A percentile compares a stretch with the other conserved stretches of the same genome.
phyloP scores from a whole-genome alignment of 2,113 vertebrate species.

The Narcine bancroftii region DNA sequence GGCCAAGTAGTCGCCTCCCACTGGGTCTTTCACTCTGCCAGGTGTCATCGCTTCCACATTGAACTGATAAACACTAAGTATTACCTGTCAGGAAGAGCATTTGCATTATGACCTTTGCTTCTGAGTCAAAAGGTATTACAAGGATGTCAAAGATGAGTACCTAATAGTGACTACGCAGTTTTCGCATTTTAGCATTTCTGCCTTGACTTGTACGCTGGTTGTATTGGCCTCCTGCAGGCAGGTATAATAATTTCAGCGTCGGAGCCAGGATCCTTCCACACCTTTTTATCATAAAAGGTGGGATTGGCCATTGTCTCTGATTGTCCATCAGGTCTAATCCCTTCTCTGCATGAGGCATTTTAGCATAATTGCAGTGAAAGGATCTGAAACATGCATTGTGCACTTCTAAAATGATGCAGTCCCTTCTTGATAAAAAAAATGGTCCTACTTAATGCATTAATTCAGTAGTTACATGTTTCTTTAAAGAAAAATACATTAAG shows the following conservation, averaged over 20 bases:
- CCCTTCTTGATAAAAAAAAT: conserved; percentile 53
- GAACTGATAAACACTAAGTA: conserved; percentile 69
- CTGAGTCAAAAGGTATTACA: conserved; percentile 52
- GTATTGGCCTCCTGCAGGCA: conserved; percentile 56
- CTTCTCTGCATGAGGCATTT: conserved; percentile 64
- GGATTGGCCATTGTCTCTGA: conserved; percentile 58
- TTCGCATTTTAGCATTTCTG: conserved; percentile 47
- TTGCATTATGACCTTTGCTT: conserved; percentile 51
- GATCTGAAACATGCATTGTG: conserved; percentile 58
- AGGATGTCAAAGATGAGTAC: conserved; percentile 52
- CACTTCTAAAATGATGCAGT: conserved; percentile 46
- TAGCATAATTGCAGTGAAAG: conserved; percentile 69
- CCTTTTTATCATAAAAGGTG: conserved; percentile 60
- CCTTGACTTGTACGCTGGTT: conserved; percentile 49
- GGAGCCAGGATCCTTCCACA: conserved; percentile 56
- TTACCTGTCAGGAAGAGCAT: conserved; percentile 60
- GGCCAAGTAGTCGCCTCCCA: conserved; percentile 64
- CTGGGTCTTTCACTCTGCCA: conserved; percentile 73
- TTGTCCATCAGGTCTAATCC: conserved; percentile 70
- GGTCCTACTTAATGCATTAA: conserved; percentile 51
- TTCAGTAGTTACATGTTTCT: conserved; percentile 47
- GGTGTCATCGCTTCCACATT: conserved; percentile 61
- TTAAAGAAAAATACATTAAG: conserved; percentile 42
- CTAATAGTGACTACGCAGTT: conserved; percentile 58
- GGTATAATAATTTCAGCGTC: conserved; percentile 57